Evolutionary conservation across 2,797 vertebrate genomes (phyloP), one percentile per base, ranked within the genome.

Genomic region (Cryptoprocta ferox): DNA sequence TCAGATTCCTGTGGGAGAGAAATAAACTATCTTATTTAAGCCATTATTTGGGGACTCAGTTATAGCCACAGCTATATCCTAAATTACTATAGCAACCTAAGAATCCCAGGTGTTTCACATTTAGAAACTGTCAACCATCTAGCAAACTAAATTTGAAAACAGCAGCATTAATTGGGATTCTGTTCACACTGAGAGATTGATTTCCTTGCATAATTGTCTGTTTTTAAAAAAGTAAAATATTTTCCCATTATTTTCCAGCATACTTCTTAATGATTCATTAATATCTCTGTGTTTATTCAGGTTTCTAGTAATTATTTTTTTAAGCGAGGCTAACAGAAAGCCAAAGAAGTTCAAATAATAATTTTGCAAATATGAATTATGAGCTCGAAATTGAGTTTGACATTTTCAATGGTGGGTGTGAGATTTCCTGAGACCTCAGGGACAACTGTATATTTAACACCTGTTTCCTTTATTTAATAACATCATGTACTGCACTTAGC

Each of bases 211-310:
- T 30, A 95, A 87, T 45, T 0, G n/a, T 93, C 35, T 95, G 3
- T 10, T 95, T 97, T n/a, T n/a, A 83, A 89, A 66, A 88, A 91
- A 84, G 75, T 83, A 95, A 95, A 90, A 94, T 10, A 15, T 70
- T 26, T 2, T 28, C 15, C 18, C 18, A 32, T 88, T 87, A 71
- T 90, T 95, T 98, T 92, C 45, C n/a, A 59, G 56, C 18, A n/a
- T 50, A 39, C 24, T 94, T 75, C 95, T 93, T 90, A 91, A 92
- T 91, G 70, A 91, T 45, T 80, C 6, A 2, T 96, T 97, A 94
- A 42, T 90, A 97, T 83, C 37, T 92, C 32, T 92, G 6, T 95
- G 32, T 96, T 97, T 97, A 94, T 97, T 96, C 3, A 26, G 56
- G 19, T 2, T 63, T 39, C 66, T 30, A 37, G 26, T 86, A 97